Percentiles rank a stretch among this genome's conserved stretches.
These are phyloP conservation scores for Abrostola tripartita DNA, from an alignment of 2,888 invertebrate genomes.

Conservation along the genomic window DNA sequence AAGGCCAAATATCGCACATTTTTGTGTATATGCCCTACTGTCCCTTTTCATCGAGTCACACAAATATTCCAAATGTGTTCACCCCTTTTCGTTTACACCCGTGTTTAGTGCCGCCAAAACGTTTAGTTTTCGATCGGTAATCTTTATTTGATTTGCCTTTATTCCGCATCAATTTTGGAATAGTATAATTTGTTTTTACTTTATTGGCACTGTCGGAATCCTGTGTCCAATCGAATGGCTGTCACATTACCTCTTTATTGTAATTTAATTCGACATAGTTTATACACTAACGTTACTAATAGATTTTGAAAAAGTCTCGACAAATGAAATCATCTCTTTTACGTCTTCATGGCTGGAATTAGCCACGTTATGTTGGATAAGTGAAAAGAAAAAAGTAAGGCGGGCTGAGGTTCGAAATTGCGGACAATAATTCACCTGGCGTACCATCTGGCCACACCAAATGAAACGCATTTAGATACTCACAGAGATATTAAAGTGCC, in stretches of 20 bases:
- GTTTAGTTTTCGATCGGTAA: slow-evolving; percentile 17
- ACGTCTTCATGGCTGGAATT: slow-evolving; percentile 53
- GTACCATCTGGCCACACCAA: slow-evolving; percentile 71
- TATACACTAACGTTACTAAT: too few relatives aligned
- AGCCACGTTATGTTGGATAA: slow-evolving; percentile 50
- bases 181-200: too few relatives aligned
- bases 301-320: not conserved
- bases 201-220: too few relatives aligned
- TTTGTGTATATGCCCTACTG: slow-evolving; percentile 12
- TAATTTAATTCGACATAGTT: too few relatives aligned
- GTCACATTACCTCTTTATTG: too few relatives aligned
- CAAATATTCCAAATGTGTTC: slow-evolving; percentile 18
- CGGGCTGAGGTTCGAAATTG: slow-evolving; percentile 64
- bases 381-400: slow-evolving; percentile 62
- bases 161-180: too few relatives aligned
- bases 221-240: too few relatives aligned
- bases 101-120: slow-evolving; percentile 8
- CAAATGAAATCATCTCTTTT: slow-evolving; percentile 30
- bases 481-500: slow-evolving; percentile 68
- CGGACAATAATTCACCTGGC: slow-evolving; percentile 72
- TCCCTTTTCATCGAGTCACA: slow-evolving; percentile 32
- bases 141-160: slow-evolving; percentile 20
- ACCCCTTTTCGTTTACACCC: slow-evolving; percentile 13
- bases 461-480: slow-evolving; percentile 73
- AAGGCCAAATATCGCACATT: slow-evolving; percentile 19